phyloP scores from a whole-genome alignment of 2,888 invertebrate species.

The Lydus trimaculatus region DNA sequence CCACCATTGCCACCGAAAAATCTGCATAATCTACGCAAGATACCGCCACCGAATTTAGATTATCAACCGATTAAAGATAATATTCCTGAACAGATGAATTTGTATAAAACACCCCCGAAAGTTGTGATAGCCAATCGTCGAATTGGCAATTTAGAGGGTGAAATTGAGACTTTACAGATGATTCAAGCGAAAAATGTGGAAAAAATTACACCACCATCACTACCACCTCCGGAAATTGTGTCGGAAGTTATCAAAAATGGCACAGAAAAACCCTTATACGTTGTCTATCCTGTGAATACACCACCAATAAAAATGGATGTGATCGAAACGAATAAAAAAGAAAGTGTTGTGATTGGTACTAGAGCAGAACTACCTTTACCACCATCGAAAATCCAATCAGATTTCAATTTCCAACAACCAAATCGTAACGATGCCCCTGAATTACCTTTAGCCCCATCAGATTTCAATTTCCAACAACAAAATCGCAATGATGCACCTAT shows the following conservation, averaged over 20 bases:
- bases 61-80: slow-evolving; percentile 31
- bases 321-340: slow-evolving; percentile 59
- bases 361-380: slow-evolving; percentile 62
- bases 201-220: slow-evolving; percentile 44
- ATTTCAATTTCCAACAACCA: slow-evolving; percentile 59
- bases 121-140: slow-evolving; percentile 60
- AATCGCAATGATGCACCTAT: slow-evolving; percentile 59
- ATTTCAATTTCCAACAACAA: slow-evolving; percentile 59
- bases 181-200: slow-evolving; percentile 66
- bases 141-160: slow-evolving; percentile 60
- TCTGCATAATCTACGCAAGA: slow-evolving; percentile 63
- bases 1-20: slow-evolving; percentile 49
- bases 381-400: slow-evolving; percentile 53
- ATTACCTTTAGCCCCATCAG: slow-evolving; percentile 57
- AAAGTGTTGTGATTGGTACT: slow-evolving; percentile 65
- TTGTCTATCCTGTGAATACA: slow-evolving; percentile 69
- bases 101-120: slow-evolving; percentile 58
- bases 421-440: slow-evolving; percentile 61
- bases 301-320: slow-evolving; percentile 62
- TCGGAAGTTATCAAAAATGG: slow-evolving; percentile 47
- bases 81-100: slow-evolving; percentile 48
- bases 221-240: background rate
- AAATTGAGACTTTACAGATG: slow-evolving; percentile 74
- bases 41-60: slow-evolving; percentile 52
- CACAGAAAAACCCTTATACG: slow-evolving; percentile 59